phyloP scores from a whole-genome alignment of 2,888 invertebrate species.

The Metacarcinus magister region DNA sequence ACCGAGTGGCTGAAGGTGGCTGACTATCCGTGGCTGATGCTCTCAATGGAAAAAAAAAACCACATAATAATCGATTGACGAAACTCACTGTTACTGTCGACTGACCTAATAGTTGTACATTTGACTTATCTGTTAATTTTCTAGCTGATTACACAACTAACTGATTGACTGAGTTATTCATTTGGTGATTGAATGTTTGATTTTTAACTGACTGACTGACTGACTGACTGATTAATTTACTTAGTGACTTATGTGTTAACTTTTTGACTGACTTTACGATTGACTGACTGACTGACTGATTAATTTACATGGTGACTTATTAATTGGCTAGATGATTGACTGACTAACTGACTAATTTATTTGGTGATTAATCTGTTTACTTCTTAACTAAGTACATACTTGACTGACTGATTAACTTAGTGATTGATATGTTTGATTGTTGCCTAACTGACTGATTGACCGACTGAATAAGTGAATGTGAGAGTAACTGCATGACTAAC shows the following conservation, averaged over 20 bases:
- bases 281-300: neutral
- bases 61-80: neutral
- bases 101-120: neutral
- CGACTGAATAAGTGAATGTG: neutral
- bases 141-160: too few relatives aligned
- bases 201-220: neutral
- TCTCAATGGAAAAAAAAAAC: neutral
- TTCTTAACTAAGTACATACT: too few relatives aligned
- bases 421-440: neutral
- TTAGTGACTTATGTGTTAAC: neutral
- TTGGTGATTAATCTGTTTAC: too few relatives aligned
- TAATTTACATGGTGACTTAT: neutral
- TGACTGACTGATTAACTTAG: neutral
- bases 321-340: neutral
- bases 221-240: neutral
- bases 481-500: neutral
- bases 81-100: neutral
- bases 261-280: neutral
- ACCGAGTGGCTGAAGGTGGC: constrained; percentile 3
- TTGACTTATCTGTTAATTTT: neutral
- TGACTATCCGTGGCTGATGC: neutral
- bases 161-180: too few relatives aligned
- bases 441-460: neutral
- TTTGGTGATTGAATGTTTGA: too few relatives aligned
- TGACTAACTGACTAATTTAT: neutral